Evolutionary conservation across 2,888 invertebrate species (phyloP).

Genomic region (Calliopum simillimum): DNA sequence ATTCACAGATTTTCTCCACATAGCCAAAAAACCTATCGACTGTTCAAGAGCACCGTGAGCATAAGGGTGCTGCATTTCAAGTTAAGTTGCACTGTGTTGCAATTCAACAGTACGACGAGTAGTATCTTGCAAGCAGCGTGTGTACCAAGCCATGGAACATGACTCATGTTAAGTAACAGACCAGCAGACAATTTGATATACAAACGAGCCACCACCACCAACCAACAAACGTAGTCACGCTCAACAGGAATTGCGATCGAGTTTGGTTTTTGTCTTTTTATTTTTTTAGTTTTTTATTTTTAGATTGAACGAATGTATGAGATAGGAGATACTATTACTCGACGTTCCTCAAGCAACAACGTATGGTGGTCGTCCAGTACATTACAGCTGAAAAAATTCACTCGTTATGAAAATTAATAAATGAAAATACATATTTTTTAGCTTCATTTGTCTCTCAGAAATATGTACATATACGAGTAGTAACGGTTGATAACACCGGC

Average conservation of each 20-base stretch:
- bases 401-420: constrained; percentile 5
- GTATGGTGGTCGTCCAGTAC: not conserved
- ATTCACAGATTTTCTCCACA: too few relatives aligned
- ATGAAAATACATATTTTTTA: not conserved
- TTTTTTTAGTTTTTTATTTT: not conserved
- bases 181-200: not conserved
- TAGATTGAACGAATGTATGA: not conserved
- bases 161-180: not conserved
- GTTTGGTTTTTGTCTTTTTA: not conserved
- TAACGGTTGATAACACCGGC: not conserved
- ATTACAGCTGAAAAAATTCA: constrained; percentile 3
- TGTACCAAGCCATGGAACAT: not conserved
- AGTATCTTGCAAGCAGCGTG: not conserved
- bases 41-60: too few relatives aligned
- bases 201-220: too few relatives aligned
- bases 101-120: too few relatives aligned
- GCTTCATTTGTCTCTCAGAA: not conserved
- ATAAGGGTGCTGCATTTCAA: too few relatives aligned
- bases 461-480: not conserved
- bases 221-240: not conserved
- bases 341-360: not conserved
- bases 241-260: not conserved
- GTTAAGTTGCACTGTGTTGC: too few relatives aligned
- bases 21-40: too few relatives aligned
- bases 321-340: not conserved